Percentiles rank a stretch among this genome's conserved stretches.
Evolutionary conservation across 2,113 vertebrate genomes (phyloP).

Genomic region (Tyto alba): DNA sequence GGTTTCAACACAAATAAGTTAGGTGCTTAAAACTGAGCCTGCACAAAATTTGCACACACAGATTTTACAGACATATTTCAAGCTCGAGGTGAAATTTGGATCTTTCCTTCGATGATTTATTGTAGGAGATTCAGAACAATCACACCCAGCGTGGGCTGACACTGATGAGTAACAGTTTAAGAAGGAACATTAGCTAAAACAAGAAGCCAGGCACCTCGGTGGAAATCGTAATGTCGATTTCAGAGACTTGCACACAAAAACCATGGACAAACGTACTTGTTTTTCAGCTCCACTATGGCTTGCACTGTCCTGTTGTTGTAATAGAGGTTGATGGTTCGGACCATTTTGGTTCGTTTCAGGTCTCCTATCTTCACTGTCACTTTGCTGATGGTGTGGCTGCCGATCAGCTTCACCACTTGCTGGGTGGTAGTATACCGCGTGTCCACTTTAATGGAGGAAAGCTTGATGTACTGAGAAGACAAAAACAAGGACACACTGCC

Average conservation of each 20-base stretch:
- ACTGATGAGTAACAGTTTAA: background rate
- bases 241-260: background rate
- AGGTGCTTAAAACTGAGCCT: background rate
- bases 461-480: conserved; percentile 89
- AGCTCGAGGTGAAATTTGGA: background rate
- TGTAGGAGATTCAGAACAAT: background rate
- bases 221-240: rapidly evolving
- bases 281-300: conserved; percentile 97
- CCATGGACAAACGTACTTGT: conserved; percentile 79
- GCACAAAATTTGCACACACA: background rate
- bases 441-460: conserved; percentile 99
- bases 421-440: conserved; percentile 98
- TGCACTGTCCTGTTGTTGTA: conserved; percentile 99
- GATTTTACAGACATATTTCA: background rate
- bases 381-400: conserved; percentile 98
- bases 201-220: background rate
- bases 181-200: background rate
- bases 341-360: conserved; percentile 98
- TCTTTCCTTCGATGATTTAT: background rate
- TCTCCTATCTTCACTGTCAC: conserved; percentile 98
- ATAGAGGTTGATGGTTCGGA: conserved; percentile 95
- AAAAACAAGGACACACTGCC: background rate
- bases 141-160: background rate
- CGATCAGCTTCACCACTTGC: conserved; percentile 97
- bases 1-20: background rate